These are phyloP conservation scores for Arenicola marina DNA, from an alignment of 2,888 invertebrate genomes.

Conservation along the genomic window DNA sequence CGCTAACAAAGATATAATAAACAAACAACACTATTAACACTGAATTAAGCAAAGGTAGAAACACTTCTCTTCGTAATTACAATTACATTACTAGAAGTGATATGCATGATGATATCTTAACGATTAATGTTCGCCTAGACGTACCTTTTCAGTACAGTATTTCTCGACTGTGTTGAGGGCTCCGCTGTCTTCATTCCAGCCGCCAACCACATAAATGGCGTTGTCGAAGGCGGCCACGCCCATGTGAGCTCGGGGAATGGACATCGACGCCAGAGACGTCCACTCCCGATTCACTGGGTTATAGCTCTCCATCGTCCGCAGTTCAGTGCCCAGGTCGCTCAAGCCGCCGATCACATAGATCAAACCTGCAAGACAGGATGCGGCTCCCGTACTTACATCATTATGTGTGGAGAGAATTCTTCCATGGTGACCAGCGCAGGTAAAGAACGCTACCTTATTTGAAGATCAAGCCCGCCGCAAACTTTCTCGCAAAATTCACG, in stretches of 20 bases:
- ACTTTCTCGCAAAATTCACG: neutral
- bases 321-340: constrained; percentile 47
- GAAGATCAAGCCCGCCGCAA: neutral
- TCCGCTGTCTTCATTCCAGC: constrained; percentile 78
- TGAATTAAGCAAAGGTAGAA: too few species aligned
- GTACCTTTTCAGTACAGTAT: constrained; percentile 76
- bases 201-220: constrained; percentile 85
- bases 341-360: constrained; percentile 90
- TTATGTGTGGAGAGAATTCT: too few species aligned
- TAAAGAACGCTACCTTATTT: too few species aligned
- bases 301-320: constrained; percentile 49
- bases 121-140: neutral
- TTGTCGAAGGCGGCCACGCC: constrained; percentile 81
- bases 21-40: too few species aligned
- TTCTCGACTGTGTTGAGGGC: constrained; percentile 82
- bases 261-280: constrained; percentile 68
- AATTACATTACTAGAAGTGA: too few species aligned
- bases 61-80: too few species aligned
- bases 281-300: constrained; percentile 54
- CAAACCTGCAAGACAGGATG: constrained; percentile 68
- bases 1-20: too few species aligned
- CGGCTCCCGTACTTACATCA: too few species aligned
- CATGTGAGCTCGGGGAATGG: constrained; percentile 82
- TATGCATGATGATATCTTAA: neutral
- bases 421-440: too few species aligned